phyloP scores from a whole-genome alignment of 2,888 invertebrate genomes.

The Trichogramma evanescens region DNA sequence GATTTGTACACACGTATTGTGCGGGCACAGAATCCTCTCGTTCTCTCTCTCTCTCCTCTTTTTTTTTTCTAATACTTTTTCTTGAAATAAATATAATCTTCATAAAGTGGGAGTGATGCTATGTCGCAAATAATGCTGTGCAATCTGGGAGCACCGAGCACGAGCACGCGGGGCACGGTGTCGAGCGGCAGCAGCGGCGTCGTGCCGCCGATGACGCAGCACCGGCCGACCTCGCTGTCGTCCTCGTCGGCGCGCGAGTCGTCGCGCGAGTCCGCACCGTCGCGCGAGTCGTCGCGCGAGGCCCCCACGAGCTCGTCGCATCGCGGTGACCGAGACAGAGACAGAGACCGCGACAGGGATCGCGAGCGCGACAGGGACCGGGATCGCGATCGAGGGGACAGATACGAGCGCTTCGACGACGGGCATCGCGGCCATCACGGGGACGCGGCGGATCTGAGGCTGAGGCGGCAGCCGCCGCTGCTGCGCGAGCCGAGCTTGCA shows the following conservation, averaged over 20 bases:
- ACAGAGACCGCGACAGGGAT: not conserved
- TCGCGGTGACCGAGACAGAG: not conserved
- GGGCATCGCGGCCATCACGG: not conserved
- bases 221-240: not conserved
- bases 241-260: not conserved
- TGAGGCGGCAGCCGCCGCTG: not conserved
- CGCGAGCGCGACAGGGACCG: not conserved
- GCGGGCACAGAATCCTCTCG: too few species aligned
- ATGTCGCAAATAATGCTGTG: conserved; percentile 73
- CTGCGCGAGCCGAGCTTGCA: not conserved
- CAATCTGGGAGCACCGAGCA: conserved; percentile 51
- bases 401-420: not conserved
- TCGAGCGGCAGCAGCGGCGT: too few species aligned
- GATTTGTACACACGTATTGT: too few species aligned
- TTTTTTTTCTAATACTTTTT: not conserved
- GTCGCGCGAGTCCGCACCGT: conserved; percentile 35
- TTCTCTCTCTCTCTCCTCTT: too few species aligned
- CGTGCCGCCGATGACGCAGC: not conserved
- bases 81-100: conserved; percentile 5
- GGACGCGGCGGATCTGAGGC: not conserved
- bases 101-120: conserved; percentile 22
- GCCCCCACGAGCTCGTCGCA: conserved; percentile 73
- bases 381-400: not conserved
- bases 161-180: conserved; percentile 21
- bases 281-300: conserved; percentile 54